These are phyloP conservation scores for Oceanites oceanicus DNA, from an alignment of 2,113 vertebrate genomes.

Conservation along the genomic window DNA sequence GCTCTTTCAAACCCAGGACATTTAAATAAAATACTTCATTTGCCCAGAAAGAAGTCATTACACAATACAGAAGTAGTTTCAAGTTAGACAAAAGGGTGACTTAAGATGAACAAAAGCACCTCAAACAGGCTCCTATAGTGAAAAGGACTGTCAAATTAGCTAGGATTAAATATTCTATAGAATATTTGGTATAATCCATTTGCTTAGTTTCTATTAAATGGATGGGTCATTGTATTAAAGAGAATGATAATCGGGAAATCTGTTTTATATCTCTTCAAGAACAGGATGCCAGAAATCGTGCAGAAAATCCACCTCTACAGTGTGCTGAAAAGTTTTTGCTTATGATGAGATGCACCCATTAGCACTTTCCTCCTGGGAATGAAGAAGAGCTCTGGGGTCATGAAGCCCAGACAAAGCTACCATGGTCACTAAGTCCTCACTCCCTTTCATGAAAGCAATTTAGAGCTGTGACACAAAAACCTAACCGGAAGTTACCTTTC, in stretches of 20 bases:
- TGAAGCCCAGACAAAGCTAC: neutral
- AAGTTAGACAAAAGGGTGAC: neutral
- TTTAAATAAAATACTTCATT: neutral
- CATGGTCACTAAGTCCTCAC: neutral
- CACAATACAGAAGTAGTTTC: neutral
- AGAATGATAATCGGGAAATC: neutral
- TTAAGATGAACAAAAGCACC: neutral
- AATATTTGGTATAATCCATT: neutral
- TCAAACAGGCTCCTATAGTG: neutral
- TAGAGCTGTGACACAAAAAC: neutral
- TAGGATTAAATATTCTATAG: neutral
- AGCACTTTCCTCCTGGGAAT: neutral
- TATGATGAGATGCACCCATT: neutral
- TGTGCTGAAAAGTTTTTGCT: neutral
- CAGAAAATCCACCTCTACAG: neutral
- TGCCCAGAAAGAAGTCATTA: neutral
- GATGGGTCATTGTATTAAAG: neutral
- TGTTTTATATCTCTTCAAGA: neutral
- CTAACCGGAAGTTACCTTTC: neutral
- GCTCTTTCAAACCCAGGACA: neutral
- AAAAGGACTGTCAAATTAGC: neutral
- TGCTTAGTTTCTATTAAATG: neutral
- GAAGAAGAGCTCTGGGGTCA: neutral
- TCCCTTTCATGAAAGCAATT: fast-evolving
- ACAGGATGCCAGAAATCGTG: neutral